phyloP scores from a whole-genome alignment of 2,113 vertebrate genomes.

The Oxyura jamaicensis region DNA sequence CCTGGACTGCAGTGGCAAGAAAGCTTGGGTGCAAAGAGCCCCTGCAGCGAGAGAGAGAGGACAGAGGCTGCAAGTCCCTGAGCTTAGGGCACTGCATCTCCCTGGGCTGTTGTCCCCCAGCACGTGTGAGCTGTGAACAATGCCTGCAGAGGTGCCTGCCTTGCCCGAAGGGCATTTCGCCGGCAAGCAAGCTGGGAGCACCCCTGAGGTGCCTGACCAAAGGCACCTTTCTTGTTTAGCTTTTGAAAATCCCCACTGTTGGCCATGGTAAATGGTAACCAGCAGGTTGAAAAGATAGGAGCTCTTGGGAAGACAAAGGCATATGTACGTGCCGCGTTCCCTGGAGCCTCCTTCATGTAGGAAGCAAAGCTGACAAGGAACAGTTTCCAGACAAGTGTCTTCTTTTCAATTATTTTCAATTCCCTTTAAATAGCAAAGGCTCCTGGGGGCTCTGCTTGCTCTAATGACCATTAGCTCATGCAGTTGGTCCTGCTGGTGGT shows the following conservation, averaged over 20 bases:
- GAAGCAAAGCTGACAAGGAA: conserved; percentile 4
- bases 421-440: not conserved
- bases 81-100: not conserved
- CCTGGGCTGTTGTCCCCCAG: not conserved
- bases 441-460: not conserved
- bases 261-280: not conserved
- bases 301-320: not conserved
- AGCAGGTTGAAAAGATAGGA: not conserved
- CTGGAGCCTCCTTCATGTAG: not conserved
- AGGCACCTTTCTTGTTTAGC: not conserved
- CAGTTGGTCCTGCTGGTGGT: not conserved
- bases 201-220: not conserved
- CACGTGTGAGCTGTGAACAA: not conserved
- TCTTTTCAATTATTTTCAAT: conserved; percentile 34
- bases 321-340: not conserved
- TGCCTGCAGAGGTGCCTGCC: not conserved
- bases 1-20: not conserved
- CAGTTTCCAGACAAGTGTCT: conserved; percentile 25
- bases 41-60: not conserved
- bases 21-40: not conserved
- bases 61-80: not conserved
- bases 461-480: not conserved
- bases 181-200: not conserved
- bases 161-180: not conserved
- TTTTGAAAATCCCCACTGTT: not conserved